Evolutionary conservation across 2,797 vertebrate genomes (phyloP).

Genomic region (Sus cebifrons): DNA sequence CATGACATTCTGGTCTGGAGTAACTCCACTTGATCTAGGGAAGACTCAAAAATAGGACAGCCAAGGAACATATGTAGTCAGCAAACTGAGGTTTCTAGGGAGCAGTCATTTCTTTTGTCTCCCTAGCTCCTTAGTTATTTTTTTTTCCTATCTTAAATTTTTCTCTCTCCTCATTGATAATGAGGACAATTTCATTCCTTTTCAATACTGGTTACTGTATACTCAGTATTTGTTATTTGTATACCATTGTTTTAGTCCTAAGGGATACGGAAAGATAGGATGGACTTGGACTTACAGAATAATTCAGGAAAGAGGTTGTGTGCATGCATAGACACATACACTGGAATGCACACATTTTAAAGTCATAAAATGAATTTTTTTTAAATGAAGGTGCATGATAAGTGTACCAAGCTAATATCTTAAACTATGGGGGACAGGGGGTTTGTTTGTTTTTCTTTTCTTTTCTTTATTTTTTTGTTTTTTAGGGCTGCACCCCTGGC

Average conservation of each 20-base stretch:
- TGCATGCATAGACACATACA: not conserved
- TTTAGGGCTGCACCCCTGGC: too few relatives aligned
- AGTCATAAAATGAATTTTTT: not conserved
- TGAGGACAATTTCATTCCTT: conserved; percentile 25
- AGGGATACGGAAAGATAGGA: not conserved
- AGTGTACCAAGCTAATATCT: not conserved
- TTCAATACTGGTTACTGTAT: not conserved
- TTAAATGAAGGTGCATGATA: not conserved
- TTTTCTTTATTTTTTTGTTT: not conserved
- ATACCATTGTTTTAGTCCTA: not conserved
- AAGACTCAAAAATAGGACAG: not conserved
- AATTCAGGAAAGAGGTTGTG: not conserved
- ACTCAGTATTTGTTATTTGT: not conserved
- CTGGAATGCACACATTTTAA: not conserved
- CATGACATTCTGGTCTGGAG: not conserved
- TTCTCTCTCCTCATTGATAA: not conserved
- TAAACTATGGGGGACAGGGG: not conserved
- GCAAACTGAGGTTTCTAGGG: not conserved
- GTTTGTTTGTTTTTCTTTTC: not conserved
- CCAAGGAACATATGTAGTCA: not conserved
- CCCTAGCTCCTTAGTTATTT: not conserved
- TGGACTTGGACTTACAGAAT: not conserved
- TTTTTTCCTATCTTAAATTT: not conserved
- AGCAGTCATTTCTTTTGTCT: not conserved
- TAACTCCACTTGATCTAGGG: not conserved